Evolutionary conservation across 2,797 vertebrate genomes (phyloP), one percentile per base, ranked within the genome.

Genomic region (Falco concolor): DNA sequence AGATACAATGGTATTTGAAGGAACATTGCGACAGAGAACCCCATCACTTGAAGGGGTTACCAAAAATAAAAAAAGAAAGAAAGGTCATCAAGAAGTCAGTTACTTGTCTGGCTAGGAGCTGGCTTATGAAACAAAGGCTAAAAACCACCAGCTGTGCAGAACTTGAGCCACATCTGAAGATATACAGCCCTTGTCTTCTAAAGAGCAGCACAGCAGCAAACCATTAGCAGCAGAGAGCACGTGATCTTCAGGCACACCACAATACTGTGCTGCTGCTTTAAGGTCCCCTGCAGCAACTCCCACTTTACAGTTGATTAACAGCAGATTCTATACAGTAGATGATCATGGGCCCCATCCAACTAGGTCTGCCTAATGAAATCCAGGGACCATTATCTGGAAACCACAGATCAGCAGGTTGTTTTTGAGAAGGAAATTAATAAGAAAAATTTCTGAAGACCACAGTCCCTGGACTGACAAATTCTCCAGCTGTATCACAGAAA

Each of bases 231-330:
- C 67, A 53, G 36, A 21, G 16, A 15, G 22, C 59, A 36, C 0
- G 0, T 40, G 30, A 78, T 15, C n/a, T 8, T 61, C 50, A 47
- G 24, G 28, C 78, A 79, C 40, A 24, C 6, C 0, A 0, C 52
- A 27, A 24, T 4, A 3, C 34, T 5, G 3, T 3, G 28, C 57
- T 45, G 38, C 53, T 67, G 60, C 87, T n/a, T 7, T 10, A 36
- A 19, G 5, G 45, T 6, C 18, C 30, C 38, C 27, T 10, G 44
- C 54, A 78, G 61, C 50, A 63, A 9, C 38, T 68, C 59, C 42
- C 38, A 18, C 3, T 1, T 28, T 23, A 56, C 10, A 60, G 25
- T 3, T 14, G 4, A 32, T 32, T 63, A 65, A 56, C 64, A n/a
- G 67, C 63, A 85, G 47, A 63, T 27, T 89, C 69, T 57, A 15